These are phyloP conservation scores for Tribolium freemani DNA, from an alignment of 2,888 invertebrate species.

Conservation along the genomic window DNA sequence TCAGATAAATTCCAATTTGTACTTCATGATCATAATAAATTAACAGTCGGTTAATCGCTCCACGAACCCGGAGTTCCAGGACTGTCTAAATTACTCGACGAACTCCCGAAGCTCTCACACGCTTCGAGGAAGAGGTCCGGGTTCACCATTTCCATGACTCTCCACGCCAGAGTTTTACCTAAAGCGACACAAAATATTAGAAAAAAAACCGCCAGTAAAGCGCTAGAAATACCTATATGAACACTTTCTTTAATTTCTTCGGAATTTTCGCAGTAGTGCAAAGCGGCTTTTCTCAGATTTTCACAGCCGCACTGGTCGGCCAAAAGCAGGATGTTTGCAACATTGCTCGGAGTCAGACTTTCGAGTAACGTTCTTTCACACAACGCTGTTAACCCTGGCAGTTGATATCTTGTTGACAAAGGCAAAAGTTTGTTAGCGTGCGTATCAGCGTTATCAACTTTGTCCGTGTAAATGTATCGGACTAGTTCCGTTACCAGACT, in stretches of 20 bases:
- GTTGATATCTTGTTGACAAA: slow-evolving; percentile 67
- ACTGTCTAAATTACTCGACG: slow-evolving; percentile 66
- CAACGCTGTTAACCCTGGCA: slow-evolving; percentile 70
- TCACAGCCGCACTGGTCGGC: slow-evolving; percentile 72
- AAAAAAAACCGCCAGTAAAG: not conserved
- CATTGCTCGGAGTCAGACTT: slow-evolving; percentile 70
- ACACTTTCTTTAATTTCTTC: slow-evolving; percentile 64
- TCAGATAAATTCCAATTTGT: slow-evolving; percentile 29
- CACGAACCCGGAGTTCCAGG: slow-evolving; percentile 58
- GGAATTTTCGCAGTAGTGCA: slow-evolving; percentile 71
- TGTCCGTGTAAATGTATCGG: slow-evolving; percentile 72
- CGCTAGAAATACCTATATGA: slow-evolving; percentile 58
- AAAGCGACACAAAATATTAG: slow-evolving; percentile 10
- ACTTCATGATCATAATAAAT: slow-evolving; percentile 39
- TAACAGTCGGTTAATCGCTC: slow-evolving; percentile 50
- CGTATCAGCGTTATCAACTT: slow-evolving; percentile 70
- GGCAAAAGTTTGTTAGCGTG: slow-evolving; percentile 69
- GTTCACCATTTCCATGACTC: slow-evolving; percentile 73
- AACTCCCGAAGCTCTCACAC: slow-evolving; percentile 66
- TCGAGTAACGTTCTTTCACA: slow-evolving; percentile 72
- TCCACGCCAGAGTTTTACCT: slow-evolving; percentile 71
- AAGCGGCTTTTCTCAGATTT: slow-evolving; percentile 69
- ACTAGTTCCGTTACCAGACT: slow-evolving; percentile 68
- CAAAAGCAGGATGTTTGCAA: slow-evolving; percentile 70
- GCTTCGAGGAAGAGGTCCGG: slow-evolving; percentile 71